Conservation (phyloP, 2,888 invertebrate species). For the Apamea epomidion region DNA sequence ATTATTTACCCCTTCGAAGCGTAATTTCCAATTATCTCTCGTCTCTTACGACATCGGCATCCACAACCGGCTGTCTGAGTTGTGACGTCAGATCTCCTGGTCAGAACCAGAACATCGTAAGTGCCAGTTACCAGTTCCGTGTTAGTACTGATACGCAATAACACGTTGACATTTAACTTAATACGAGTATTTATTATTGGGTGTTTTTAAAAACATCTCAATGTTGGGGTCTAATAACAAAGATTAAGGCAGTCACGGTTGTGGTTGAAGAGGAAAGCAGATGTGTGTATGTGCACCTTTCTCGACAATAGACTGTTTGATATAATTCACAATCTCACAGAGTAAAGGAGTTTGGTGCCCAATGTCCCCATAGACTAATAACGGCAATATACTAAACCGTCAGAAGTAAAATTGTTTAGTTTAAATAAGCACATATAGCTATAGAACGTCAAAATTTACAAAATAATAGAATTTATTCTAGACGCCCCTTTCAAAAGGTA, state of each 20-base stretch:
- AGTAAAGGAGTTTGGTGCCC: neutral
- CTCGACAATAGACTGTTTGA: neutral
- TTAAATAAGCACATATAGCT: neutral
- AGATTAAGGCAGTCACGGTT: neutral
- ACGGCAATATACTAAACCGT: neutral
- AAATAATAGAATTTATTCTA: too few species aligned
- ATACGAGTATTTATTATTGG: conserved; percentile 23
- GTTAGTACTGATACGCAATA: conserved; percentile 58
- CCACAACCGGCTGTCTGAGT: conserved; percentile 21
- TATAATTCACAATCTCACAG: neutral
- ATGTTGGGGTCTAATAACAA: conserved; percentile 5
- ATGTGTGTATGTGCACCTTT: neutral
- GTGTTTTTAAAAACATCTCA: conserved; percentile 33
- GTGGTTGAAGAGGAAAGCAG: neutral
- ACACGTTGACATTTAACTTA: conserved; percentile 60
- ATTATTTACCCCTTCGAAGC: conserved; percentile 39
- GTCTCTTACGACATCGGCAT: conserved; percentile 46
- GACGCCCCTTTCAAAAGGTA: too few species aligned
- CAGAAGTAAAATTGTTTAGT: neutral
- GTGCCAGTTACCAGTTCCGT: conserved; percentile 51
- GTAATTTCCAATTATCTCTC: conserved; percentile 27
- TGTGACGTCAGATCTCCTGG: conserved; percentile 39
- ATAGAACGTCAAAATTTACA: neutral
- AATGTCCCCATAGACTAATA: neutral
- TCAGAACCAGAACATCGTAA: conserved; percentile 36